Evolutionary conservation across 2,888 invertebrate species (phyloP).

Genomic region (Epirrhoe tristata): DNA sequence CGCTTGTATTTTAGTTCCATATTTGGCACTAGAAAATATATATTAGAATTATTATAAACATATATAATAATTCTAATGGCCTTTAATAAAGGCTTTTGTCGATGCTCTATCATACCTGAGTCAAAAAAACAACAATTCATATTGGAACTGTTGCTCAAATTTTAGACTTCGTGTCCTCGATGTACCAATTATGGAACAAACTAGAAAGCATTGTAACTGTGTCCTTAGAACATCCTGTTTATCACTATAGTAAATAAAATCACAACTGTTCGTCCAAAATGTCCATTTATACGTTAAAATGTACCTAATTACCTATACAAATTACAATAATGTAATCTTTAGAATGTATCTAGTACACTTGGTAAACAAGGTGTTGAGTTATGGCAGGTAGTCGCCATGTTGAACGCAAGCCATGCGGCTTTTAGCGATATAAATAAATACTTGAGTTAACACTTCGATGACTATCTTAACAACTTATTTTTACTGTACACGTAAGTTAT

Average conservation of each 20-base stretch:
- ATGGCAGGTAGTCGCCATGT: conserved; percentile 67
- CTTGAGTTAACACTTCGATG: conserved; percentile 71
- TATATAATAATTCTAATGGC: too few relatives aligned
- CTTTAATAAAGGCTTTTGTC: conserved; percentile 20
- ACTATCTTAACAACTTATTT: conserved; percentile 83
- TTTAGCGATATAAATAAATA: conserved; percentile 62
- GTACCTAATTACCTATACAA: conserved; percentile 84
- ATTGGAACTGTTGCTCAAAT: conserved; percentile 15
- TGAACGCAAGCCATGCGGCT: conserved; percentile 64
- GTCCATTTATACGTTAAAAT: conserved; percentile 84
- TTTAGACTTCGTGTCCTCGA: conserved; percentile 4
- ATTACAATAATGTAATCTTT: conserved; percentile 84
- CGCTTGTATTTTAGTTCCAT: conserved; percentile 80
- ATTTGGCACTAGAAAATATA: conserved; percentile 3
- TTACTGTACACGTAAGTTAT: conserved; percentile 84
- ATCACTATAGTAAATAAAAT: conserved; percentile 72
- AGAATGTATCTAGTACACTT: conserved; percentile 78
- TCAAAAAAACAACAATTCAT: conserved; percentile 21
- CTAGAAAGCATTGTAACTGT: conserved; percentile 68
- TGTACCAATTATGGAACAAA: conserved; percentile 67
- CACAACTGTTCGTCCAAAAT: conserved; percentile 86
- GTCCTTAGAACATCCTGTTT: conserved; percentile 65
- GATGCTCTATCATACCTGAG: conserved; percentile 11
- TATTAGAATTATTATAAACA: conserved; percentile 2
- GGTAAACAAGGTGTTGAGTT: conserved; percentile 68